phyloP scores from a whole-genome alignment of 2,888 invertebrate genomes.

The Agonopterix heracliana region DNA sequence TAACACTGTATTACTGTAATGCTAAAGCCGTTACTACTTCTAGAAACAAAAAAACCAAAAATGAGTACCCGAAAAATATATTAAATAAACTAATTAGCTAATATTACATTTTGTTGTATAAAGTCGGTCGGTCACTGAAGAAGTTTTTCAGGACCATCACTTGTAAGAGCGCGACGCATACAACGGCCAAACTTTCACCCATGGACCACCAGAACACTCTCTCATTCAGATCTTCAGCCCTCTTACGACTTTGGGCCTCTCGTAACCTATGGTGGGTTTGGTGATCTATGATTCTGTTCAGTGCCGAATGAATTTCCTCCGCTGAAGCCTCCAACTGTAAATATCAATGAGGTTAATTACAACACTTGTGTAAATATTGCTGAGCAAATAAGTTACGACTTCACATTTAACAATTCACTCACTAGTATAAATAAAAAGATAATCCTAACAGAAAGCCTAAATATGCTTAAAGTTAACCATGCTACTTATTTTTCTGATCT shows the following conservation, averaged over 20 bases:
- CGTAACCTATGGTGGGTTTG: slow-evolving; percentile 97
- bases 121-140: slow-evolving; percentile 78
- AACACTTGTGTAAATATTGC: background rate
- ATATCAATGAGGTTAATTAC: slow-evolving; percentile 4
- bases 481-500: too few relatives aligned
- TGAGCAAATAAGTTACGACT: too few relatives aligned
- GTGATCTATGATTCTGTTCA: slow-evolving; percentile 92
- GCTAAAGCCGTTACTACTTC: too few relatives aligned
- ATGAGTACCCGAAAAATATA: slow-evolving; percentile 39
- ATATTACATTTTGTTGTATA: slow-evolving; percentile 63
- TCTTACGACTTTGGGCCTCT: slow-evolving; percentile 95
- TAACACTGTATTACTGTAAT: too few relatives aligned
- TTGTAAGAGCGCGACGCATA: slow-evolving; percentile 92
- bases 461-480: too few relatives aligned
- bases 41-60: slow-evolving; percentile 21
- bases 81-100: slow-evolving; percentile 53
- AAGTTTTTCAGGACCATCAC: slow-evolving; percentile 94
- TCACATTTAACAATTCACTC: too few relatives aligned
- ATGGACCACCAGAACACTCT: slow-evolving; percentile 96
- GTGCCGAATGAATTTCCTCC: slow-evolving; percentile 91
- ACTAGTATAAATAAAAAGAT: too few relatives aligned
- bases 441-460: too few relatives aligned
- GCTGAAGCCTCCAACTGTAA: slow-evolving; percentile 94
- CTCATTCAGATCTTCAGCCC: slow-evolving; percentile 97
- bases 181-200: slow-evolving; percentile 89